Conservation (phyloP, 2,888 invertebrate genomes). For the Macropis europaea region DNA sequence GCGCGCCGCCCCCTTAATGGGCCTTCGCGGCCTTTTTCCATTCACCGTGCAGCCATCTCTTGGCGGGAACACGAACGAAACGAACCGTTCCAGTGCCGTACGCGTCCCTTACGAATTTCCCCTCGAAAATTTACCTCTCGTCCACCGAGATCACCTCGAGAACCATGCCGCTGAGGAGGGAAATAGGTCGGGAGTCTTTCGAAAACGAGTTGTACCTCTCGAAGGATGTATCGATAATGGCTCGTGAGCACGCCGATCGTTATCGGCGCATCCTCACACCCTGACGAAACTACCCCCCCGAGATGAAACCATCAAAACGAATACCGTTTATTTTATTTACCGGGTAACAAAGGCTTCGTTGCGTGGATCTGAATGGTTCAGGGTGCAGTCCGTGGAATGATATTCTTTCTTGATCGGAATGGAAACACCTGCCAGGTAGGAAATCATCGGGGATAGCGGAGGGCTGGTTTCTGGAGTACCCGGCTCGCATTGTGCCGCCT, state of each 20-base stretch:
- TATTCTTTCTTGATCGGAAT: conserved; percentile 13
- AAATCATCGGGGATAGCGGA: conserved; percentile 44
- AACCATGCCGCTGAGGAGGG: neutral
- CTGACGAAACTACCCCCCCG: no score
- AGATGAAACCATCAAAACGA: no score
- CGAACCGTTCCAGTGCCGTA: conserved; percentile 40
- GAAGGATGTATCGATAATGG: no score
- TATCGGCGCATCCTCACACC: no score
- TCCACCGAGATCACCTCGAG: no score
- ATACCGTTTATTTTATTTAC: no score
- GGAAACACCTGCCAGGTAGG: conserved; percentile 65
- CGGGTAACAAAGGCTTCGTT: no score
- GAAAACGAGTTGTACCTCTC: no score
- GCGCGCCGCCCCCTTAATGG: conserved; percentile 80
- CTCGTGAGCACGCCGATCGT: no score
- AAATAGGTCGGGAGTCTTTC: neutral
- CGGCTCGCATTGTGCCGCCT: conserved; percentile 64
- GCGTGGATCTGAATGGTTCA: neutral
- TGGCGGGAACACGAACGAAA: conserved; percentile 54
- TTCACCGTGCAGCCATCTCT: conserved; percentile 75
- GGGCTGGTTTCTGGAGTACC: conserved; percentile 43
- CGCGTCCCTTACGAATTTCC: conserved; percentile 4
- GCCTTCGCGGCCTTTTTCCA: conserved; percentile 78
- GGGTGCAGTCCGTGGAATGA: neutral
- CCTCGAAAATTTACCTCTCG: neutral